phyloP scores from a whole-genome alignment of 2,888 invertebrate species.

The Gandaritis pyraliata region DNA sequence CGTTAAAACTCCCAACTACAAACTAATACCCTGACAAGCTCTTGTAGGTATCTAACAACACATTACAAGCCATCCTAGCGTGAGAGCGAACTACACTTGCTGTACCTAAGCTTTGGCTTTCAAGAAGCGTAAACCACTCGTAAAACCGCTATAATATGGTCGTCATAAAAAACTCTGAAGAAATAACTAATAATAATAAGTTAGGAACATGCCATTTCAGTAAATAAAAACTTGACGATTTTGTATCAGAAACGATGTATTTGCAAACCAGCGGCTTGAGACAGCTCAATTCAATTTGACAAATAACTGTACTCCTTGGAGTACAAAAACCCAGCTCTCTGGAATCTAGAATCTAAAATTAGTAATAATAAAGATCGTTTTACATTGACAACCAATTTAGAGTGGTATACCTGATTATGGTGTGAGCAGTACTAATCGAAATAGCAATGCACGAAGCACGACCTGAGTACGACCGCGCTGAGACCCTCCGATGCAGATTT shows the following conservation, averaged over 20 bases:
- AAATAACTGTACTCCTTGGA: background rate
- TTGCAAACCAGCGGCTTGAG: background rate
- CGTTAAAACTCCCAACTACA: constrained; percentile 38
- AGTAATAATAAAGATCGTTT: background rate
- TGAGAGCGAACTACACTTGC: constrained; percentile 75
- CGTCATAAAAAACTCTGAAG: too few relatives aligned
- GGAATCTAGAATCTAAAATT: background rate
- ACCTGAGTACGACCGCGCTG: constrained; percentile 62
- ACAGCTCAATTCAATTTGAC: constrained; percentile 1
- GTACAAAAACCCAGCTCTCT: too few relatives aligned
- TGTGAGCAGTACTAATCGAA: constrained; percentile 56
- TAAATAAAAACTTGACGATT: too few relatives aligned
- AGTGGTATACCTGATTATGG: constrained; percentile 7
- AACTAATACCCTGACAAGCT: constrained; percentile 44
- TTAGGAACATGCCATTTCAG: too few relatives aligned
- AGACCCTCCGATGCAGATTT: constrained; percentile 56
- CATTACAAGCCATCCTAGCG: constrained; percentile 67
- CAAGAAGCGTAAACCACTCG: background rate
- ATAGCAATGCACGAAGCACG: constrained; percentile 77
- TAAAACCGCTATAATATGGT: too few relatives aligned
- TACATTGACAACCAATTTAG: background rate
- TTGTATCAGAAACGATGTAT: too few relatives aligned
- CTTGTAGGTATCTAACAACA: constrained; percentile 55
- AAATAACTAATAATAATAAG: too few relatives aligned
- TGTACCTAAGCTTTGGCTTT: constrained; percentile 31